Evolutionary conservation across 2,113 vertebrate species (phyloP), one percentile per base, ranked within the genome.

Genomic region (Hemiprocne comata): DNA sequence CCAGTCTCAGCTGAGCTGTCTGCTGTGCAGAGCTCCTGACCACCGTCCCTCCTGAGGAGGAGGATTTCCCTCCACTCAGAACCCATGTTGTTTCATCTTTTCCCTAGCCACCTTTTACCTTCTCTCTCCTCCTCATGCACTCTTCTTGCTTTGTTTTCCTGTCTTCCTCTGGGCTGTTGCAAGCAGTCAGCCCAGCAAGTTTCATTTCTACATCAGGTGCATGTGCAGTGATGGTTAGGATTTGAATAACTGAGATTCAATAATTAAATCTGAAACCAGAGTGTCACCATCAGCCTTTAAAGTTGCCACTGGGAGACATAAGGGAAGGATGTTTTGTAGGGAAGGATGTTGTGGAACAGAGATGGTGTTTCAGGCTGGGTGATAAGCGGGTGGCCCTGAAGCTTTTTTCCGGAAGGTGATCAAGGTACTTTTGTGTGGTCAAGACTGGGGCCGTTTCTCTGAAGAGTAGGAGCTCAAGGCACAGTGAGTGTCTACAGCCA

Each of bases 401-500:
- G 8, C 26, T 87, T 25, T 12, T 3, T 80, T 19, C 17, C 50
- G 60, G 40, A 72, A 76, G 40, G 34, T 61, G 54, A 33, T 51
- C 17, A 13, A 28, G 15, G 23, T 77, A 13, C 21, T 10, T 23
- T 26, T 9, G 10, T 57, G 7, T 57, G 76, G 34, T 73, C 50
- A 36, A 69, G 58, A 13, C n/a, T 2, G 1, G 10, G 1, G 4
- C 23, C 65, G 7, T 82, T 85, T 81, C 51, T 19, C 1, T 46
- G 64, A 73, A 62, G 28, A 70, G 15, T 17, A 24, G 25, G 23
- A 84, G 42, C 72, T 44, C 0, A 0, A 19, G 51, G 13, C 20
- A 23, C 17, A 15, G 13, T 0, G 0, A 33, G 11, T 17, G 46
- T 34, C 84, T 77, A 36, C 1, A 0, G 26, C 11, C 4, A 2